Evolutionary conservation across 2,797 vertebrate genomes (phyloP).

Genomic region (Benthosema pterotum): DNA sequence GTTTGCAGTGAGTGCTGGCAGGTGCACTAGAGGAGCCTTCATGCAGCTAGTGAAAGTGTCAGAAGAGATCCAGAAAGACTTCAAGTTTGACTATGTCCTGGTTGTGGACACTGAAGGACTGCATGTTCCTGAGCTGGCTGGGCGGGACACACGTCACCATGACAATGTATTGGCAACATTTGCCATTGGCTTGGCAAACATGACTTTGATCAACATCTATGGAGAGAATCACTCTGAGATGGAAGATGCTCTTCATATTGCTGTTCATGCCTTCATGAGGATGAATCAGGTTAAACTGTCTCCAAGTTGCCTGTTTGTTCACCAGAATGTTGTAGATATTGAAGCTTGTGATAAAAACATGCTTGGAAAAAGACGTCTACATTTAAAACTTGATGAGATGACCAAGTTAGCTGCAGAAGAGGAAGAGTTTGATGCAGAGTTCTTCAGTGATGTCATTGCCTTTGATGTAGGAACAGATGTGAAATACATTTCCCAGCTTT

Average conservation of each 20-base stretch:
- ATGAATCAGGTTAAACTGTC: constrained; percentile 77
- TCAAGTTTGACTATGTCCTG: constrained; percentile 48
- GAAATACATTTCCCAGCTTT: too few relatives aligned
- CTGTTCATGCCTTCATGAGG: constrained; percentile 81
- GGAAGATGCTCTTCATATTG: constrained; percentile 80
- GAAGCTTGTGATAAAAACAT: too few relatives aligned
- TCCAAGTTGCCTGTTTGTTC: constrained; percentile 38
- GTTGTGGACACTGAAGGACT: constrained; percentile 83
- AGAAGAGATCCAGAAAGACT: constrained; percentile 54
- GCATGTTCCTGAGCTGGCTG: constrained; percentile 62
- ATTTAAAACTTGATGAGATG: constrained; percentile 17
- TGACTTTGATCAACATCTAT: constrained; percentile 82
- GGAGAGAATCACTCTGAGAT: constrained; percentile 83
- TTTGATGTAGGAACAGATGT: too few relatives aligned
- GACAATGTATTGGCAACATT: constrained; percentile 84
- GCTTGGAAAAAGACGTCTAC: too few relatives aligned
- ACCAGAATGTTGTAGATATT: too few relatives aligned
- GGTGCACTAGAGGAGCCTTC: constrained; percentile 82
- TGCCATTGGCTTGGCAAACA: constrained; percentile 65
- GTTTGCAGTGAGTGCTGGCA: constrained; percentile 78
- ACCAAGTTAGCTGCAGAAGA: too few relatives aligned
- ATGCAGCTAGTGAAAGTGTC: constrained; percentile 79
- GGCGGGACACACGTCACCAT: constrained; percentile 55
- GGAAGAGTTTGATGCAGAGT: too few relatives aligned
- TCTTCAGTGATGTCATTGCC: too few relatives aligned